Percentiles rank a stretch among this genome's conserved stretches.
Evolutionary conservation across 2,888 invertebrate genomes (phyloP).

Genomic region (Lasioglossum leucozonium): DNA sequence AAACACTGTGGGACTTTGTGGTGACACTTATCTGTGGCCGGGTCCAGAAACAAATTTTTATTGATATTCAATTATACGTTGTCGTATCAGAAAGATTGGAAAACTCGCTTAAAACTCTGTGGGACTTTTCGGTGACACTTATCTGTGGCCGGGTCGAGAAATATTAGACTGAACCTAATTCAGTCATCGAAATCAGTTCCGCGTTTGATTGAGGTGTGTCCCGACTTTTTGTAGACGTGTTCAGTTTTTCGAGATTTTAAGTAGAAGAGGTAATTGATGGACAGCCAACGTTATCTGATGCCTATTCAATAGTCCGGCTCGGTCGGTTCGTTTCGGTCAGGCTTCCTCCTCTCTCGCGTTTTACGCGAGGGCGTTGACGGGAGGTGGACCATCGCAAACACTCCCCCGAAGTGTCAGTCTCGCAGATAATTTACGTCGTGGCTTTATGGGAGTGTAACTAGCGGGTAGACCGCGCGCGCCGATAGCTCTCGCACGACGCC

Average conservation of each 20-base stretch:
- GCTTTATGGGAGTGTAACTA: slow-evolving; percentile 84
- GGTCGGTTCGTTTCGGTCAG: not conserved
- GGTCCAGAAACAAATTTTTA: too few species aligned
- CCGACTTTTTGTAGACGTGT: not conserved
- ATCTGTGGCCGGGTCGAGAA: too few species aligned
- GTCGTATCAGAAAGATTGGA: too few species aligned
- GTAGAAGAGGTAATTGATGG: slow-evolving; percentile 4
- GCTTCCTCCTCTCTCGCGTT: slow-evolving; percentile 26
- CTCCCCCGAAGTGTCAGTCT: slow-evolving; percentile 75
- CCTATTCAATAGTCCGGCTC: not conserved
- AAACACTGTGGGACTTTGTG: too few species aligned
- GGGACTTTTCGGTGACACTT: too few species aligned
- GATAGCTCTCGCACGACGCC: slow-evolving; percentile 73
- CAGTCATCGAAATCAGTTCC: too few species aligned
- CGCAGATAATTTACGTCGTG: slow-evolving; percentile 82
- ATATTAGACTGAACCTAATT: too few species aligned
- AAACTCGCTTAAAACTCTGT: too few species aligned
- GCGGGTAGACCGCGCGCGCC: slow-evolving; percentile 77
- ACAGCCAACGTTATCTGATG: not conserved
- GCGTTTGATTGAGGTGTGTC: not conserved
- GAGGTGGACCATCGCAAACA: slow-evolving; percentile 84
- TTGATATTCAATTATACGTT: too few species aligned
- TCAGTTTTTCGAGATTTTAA: not conserved
- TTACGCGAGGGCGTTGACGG: slow-evolving; percentile 85
- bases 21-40: too few species aligned